phyloP scores from a whole-genome alignment of 2,888 invertebrate genomes.

The Drosophila dives region DNA sequence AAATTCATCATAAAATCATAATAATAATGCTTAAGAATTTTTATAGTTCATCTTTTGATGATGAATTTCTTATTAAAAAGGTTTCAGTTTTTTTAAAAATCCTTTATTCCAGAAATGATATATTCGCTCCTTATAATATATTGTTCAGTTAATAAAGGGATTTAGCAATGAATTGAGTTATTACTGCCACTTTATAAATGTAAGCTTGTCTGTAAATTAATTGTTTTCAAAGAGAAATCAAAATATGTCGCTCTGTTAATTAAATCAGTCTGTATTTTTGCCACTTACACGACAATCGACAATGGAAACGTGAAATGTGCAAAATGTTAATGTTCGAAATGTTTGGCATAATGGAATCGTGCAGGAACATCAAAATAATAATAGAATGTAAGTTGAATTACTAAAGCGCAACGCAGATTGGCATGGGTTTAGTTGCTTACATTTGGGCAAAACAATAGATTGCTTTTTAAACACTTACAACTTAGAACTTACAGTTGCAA shows the following conservation, averaged over 20 bases:
- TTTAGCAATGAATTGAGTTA: neutral
- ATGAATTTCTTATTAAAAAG: neutral
- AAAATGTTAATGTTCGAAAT: neutral
- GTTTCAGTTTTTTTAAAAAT: neutral
- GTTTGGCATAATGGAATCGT: neutral
- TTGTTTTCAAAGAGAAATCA: neutral
- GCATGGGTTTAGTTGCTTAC: conserved; percentile 26
- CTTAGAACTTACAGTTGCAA: conserved; percentile 53
- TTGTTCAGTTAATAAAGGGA: neutral
- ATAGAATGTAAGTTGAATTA: neutral
- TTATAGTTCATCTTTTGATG: too few relatives aligned
- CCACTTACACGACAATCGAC: neutral
- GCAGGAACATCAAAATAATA: neutral
- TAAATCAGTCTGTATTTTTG: neutral
- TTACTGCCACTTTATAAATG: neutral
- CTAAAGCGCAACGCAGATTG: neutral
- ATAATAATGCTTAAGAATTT: too few relatives aligned
- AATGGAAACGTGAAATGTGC: neutral
- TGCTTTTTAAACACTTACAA: conserved; percentile 78
- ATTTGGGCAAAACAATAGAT: conserved; percentile 70
- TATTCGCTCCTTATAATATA: neutral
- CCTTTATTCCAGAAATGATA: neutral
- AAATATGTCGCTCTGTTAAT: neutral
- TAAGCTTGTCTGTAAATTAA: neutral
- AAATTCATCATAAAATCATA: too few relatives aligned